Percentiles rank a stretch among this genome's conserved stretches.
Evolutionary conservation across 2,888 invertebrate species (phyloP).

Genomic region (Drosophila kokeensis): DNA sequence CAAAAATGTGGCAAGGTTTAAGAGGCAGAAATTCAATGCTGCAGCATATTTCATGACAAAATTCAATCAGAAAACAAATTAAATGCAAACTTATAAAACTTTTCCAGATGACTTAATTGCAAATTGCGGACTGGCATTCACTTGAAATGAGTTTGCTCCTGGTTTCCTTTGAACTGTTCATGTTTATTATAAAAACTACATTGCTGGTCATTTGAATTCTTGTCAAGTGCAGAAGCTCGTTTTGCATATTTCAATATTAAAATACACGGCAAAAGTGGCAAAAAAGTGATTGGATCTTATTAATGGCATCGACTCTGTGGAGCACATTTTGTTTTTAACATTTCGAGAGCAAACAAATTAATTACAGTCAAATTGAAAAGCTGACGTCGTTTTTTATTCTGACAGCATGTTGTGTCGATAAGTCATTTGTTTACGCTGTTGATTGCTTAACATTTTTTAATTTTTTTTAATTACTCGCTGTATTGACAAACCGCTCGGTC

Average conservation of each 20-base stretch:
- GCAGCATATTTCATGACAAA: not conserved
- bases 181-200: not conserved
- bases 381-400: slow-evolving; percentile 9
- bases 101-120: not conserved
- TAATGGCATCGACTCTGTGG: not conserved
- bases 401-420: slow-evolving; percentile 10
- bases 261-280: not conserved
- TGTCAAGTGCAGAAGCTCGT: not conserved
- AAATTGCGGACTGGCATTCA: not conserved
- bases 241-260: not conserved
- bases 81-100: not conserved
- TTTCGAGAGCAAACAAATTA: slow-evolving; percentile 13
- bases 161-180: not conserved
- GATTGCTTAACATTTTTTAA: slow-evolving; percentile 30
- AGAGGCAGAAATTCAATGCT: not conserved
- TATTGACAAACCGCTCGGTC: slow-evolving; percentile 1
- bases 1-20: not conserved
- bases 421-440: slow-evolving; percentile 36
- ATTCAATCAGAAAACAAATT: not conserved
- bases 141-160: not conserved
- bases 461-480: slow-evolving; percentile 15
- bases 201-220: not conserved
- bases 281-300: not conserved
- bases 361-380: slow-evolving; percentile 1
- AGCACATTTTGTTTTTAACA: not conserved